phyloP scores from a whole-genome alignment of 64 coral and sea anemone genomes.

The Stylophora pistillata region DNA sequence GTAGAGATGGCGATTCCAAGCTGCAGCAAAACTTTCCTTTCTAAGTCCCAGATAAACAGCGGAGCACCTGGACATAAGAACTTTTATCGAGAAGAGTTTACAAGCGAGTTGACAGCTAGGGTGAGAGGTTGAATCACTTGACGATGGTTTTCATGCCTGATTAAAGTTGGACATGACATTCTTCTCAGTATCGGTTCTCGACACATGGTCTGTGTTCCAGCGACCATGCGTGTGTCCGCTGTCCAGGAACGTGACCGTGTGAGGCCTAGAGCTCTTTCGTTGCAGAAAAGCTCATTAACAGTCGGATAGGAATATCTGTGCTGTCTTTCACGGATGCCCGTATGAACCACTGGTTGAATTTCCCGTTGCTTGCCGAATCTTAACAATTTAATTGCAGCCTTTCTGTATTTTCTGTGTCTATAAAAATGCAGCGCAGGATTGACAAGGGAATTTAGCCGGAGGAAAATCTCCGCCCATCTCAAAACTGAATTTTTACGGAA shows the following conservation, averaged over 20 bases:
- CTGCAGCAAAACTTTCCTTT: neutral
- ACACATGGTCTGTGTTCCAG: no score
- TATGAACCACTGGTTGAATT: neutral
- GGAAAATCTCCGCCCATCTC: neutral
- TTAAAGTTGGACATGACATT: no score
- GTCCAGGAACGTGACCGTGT: no score
- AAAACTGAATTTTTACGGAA: neutral
- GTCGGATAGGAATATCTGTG: no score
- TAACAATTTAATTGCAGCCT: neutral
- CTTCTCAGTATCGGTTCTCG: no score
- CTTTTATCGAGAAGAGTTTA: neutral
- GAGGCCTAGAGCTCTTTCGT: no score
- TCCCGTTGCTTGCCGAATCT: neutral
- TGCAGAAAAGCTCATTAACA: no score
- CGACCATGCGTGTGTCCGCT: no score
- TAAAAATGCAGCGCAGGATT: neutral
- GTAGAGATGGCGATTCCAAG: neutral
- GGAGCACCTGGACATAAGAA: neutral
- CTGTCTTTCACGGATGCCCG: neutral
- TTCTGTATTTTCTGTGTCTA: neutral
- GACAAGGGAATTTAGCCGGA: neutral
- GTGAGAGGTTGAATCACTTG: no score
- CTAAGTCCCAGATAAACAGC: neutral
- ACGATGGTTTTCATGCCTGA: no score
- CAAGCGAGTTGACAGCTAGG: no score